phyloP scores from a whole-genome alignment of 2,113 vertebrate species.

The Takifugu flavidus region DNA sequence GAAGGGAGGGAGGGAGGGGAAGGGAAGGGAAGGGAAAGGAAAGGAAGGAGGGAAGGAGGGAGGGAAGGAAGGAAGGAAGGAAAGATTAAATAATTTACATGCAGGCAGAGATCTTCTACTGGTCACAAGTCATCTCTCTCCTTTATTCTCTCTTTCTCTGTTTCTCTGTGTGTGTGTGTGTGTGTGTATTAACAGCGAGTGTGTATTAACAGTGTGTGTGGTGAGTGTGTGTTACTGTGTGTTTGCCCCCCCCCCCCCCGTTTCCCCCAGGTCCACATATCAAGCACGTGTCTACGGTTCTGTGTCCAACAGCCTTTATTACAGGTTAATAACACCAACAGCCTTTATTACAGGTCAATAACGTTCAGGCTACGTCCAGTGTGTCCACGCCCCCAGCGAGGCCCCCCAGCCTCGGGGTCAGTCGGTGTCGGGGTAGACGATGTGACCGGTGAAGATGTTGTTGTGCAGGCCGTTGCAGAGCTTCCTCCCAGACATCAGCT shows the following conservation, averaged over 20 bases:
- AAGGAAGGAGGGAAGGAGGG: too few species aligned
- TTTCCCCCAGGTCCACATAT: too few species aligned
- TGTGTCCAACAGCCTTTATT: too few species aligned
- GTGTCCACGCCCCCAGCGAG: too few species aligned
- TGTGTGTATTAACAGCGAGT: background rate
- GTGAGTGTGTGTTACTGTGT: too few species aligned
- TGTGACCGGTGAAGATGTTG: conserved; percentile 71
- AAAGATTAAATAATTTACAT: conserved; percentile 14
- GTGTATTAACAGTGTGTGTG: too few species aligned
- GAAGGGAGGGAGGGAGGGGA: background rate
- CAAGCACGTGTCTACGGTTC: too few species aligned
- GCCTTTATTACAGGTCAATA: too few species aligned
- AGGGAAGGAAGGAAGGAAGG: background rate
- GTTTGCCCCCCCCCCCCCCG: too few species aligned
- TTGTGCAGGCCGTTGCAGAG: conserved; percentile 46
- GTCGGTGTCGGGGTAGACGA: conserved; percentile 57
- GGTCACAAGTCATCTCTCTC: conserved; percentile 48
- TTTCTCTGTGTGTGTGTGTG: conserved; percentile 13
- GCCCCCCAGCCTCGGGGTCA: background rate
- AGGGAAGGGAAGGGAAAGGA: too few species aligned
- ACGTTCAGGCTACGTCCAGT: too few species aligned
- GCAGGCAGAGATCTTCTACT: conserved; percentile 26
- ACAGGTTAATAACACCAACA: too few species aligned
- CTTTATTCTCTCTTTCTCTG: conserved; percentile 9
- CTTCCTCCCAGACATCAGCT: conserved; percentile 58